Percentiles rank a stretch among this genome's conserved stretches.
phyloP scores from a whole-genome alignment of 2,113 vertebrate genomes.

The Nanger granti region DNA sequence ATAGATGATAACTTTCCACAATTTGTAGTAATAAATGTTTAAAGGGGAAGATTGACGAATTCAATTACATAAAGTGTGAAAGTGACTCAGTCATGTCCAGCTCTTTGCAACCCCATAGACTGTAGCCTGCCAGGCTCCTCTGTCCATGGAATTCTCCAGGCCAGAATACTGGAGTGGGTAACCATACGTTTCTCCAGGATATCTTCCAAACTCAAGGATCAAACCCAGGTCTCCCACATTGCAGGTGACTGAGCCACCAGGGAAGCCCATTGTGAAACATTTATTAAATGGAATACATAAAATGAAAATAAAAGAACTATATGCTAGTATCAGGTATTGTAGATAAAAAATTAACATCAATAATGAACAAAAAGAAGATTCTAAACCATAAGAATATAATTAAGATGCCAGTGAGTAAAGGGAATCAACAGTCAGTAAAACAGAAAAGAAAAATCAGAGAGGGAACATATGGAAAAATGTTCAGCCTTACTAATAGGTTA shows the following conservation, averaged over 20 bases:
- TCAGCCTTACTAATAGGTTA: not conserved
- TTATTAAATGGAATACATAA: not conserved
- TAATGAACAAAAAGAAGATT: not conserved
- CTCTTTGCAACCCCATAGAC: not conserved
- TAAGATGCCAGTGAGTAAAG: not conserved
- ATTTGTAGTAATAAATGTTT: not conserved
- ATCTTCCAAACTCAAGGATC: not conserved
- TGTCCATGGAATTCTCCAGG: not conserved
- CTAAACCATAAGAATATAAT: not conserved
- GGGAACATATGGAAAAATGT: not conserved
- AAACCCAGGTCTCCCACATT: not conserved
- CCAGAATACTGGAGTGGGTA: not conserved
- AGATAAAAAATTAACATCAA: not conserved
- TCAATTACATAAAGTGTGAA: not conserved
- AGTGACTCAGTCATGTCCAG: not conserved
- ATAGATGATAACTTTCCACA: not conserved
- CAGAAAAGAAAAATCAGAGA: not conserved
- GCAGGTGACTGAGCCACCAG: no score
- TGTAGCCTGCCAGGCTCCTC: not conserved
- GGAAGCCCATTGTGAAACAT: not conserved
- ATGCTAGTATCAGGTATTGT: not conserved
- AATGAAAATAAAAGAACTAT: not conserved
- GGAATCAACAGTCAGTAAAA: not conserved
- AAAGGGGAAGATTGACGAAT: not conserved
- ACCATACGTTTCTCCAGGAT: not conserved